Conservation (phyloP, 2,888 invertebrate species). For the Tetrapedia diversipes region DNA sequence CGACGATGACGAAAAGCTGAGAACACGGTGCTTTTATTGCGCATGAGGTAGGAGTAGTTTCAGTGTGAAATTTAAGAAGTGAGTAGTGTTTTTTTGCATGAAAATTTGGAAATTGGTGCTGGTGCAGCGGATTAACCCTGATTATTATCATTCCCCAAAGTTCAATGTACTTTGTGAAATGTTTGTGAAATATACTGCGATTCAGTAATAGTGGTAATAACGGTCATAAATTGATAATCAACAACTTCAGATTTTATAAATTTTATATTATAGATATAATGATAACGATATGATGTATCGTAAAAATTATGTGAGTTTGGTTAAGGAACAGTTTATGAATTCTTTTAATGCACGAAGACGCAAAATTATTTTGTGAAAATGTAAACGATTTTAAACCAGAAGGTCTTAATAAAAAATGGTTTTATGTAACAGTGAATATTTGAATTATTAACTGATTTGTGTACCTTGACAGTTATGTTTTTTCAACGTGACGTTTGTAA, state of each 20-base stretch:
- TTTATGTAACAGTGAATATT: not conserved
- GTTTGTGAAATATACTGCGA: not conserved
- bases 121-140: not conserved
- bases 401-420: not conserved
- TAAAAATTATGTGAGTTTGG: not conserved
- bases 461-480: conserved; percentile 19
- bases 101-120: conserved; percentile 2
- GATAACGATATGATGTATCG: not conserved
- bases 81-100: conserved; percentile 8
- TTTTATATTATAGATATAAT: too few relatives aligned
- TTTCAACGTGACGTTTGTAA: conserved; percentile 3
- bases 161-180: not conserved
- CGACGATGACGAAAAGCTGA: conserved; percentile 70
- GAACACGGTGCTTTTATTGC: conserved; percentile 53
- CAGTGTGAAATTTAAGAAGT: not conserved
- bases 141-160: not conserved
- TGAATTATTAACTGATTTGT: conserved; percentile 2
- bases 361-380: not conserved
- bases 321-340: not conserved
- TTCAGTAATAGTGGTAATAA: not conserved
- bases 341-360: not conserved
- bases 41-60: conserved; percentile 60
- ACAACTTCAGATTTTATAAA: too few relatives aligned
- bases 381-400: not conserved
- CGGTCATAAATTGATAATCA: not conserved